Conservation (phyloP, 2,888 invertebrate genomes). For the Enoplolaimus lenunculus region DNA sequence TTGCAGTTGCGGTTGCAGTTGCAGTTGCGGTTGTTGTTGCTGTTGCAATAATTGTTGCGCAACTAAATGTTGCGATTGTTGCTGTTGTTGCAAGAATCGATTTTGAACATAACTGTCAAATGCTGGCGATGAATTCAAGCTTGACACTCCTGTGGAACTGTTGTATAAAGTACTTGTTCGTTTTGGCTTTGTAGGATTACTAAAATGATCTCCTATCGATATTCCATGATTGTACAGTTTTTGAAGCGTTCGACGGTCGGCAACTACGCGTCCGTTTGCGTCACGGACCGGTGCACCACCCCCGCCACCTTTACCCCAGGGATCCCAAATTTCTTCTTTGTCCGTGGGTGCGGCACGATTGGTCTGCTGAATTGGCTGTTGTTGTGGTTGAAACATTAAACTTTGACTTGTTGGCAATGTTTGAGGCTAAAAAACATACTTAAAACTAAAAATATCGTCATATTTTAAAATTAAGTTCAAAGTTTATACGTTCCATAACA, state of each 20-base stretch:
- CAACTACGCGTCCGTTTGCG: slow-evolving; percentile 24
- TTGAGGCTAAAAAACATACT: no score
- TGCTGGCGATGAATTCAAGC: not conserved
- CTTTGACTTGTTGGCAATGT: no score
- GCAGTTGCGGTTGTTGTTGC: not conserved
- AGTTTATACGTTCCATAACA: no score
- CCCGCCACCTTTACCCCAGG: slow-evolving; percentile 22
- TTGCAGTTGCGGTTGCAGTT: not conserved
- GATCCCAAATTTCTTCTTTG: slow-evolving; percentile 17
- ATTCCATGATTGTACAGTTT: not conserved
- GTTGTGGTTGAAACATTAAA: no score
- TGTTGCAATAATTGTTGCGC: not conserved
- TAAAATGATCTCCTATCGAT: not conserved
- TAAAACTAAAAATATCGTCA: no score
- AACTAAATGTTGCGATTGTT: not conserved
- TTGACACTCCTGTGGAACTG: not conserved
- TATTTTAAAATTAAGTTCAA: no score
- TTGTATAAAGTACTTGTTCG: not conserved
- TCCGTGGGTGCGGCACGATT: not conserved
- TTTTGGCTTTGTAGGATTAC: not conserved
- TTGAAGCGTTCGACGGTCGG: slow-evolving; percentile 24
- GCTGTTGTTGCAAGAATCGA: not conserved
- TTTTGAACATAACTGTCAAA: not conserved
- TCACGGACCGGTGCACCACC: slow-evolving; percentile 27
- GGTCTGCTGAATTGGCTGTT: no score